Evolutionary conservation across 1,140 invertebrate species (phyloP).

Genomic region (Drosophila saltans): DNA sequence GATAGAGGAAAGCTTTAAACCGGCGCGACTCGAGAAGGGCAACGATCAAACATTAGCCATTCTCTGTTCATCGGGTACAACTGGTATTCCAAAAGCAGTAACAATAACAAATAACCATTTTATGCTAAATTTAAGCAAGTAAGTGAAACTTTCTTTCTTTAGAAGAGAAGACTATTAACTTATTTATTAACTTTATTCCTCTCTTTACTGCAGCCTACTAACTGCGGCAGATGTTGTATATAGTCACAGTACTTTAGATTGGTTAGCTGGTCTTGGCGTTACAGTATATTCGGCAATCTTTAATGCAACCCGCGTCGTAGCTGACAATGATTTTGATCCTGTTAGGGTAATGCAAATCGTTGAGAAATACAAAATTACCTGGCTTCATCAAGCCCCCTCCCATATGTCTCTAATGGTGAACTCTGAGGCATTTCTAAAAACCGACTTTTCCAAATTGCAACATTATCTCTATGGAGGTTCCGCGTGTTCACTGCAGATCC

Average conservation of each 20-base stretch:
- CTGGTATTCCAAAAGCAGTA: constrained; percentile 90
- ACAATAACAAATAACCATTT: constrained; percentile 85
- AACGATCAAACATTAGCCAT: constrained; percentile 57
- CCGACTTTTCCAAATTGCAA: constrained; percentile 7
- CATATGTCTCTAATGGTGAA: constrained; percentile 7
- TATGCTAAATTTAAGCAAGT: neutral
- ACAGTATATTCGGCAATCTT: constrained; percentile 5
- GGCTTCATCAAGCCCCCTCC: constrained; percentile 5
- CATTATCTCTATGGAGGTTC: constrained; percentile 9
- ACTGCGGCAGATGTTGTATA: constrained; percentile 24
- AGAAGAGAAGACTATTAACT: too few relatives aligned
- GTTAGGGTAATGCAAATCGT: neutral
- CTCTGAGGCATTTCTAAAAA: neutral
- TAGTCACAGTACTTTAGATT: constrained; percentile 28
- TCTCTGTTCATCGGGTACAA: constrained; percentile 87
- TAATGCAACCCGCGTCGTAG: constrained; percentile 23
- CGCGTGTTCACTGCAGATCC: neutral
- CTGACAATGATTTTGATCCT: constrained; percentile 10
- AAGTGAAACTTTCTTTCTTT: too few relatives aligned
- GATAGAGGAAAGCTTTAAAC: constrained; percentile 10
- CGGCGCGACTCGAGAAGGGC: constrained; percentile 19
- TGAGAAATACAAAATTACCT: constrained; percentile 21
- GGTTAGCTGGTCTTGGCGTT: constrained; percentile 8
- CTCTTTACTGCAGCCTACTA: neutral
- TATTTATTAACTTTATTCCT: neutral